These are phyloP conservation scores for Parnassius smintheus DNA, from an alignment of 2,888 invertebrate genomes.

Conservation along the genomic window DNA sequence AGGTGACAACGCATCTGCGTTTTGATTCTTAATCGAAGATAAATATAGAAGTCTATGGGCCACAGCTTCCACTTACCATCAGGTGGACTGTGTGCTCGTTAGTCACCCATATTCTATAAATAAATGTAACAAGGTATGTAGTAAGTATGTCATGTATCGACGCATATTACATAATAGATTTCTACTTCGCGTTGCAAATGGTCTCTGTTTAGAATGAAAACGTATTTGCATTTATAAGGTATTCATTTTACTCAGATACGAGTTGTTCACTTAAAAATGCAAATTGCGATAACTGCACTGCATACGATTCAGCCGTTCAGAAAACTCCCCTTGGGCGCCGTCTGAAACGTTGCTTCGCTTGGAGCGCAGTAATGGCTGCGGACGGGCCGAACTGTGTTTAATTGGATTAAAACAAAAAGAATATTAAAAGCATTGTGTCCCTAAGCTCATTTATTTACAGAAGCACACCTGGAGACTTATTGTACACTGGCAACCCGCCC, in stretches of 20 bases:
- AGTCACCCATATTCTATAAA: no score
- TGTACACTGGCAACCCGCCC: no score
- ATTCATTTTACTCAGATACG: conserved; percentile 22
- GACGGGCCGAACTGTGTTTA: conserved; percentile 8
- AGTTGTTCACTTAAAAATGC: conserved; percentile 25
- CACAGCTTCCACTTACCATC: no score
- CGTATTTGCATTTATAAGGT: conserved; percentile 24
- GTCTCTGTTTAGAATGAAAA: conserved; percentile 10
- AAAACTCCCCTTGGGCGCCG: conserved; percentile 5
- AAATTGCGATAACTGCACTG: conserved; percentile 25
- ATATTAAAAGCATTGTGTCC: background rate
- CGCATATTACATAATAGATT: background rate
- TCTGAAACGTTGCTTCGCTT: conserved; percentile 2
- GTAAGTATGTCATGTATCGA: no score
- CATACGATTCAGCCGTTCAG: conserved; percentile 12
- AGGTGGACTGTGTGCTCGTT: no score
- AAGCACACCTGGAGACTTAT: no score
- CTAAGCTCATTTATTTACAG: no score
- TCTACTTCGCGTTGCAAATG: background rate
- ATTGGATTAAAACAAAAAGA: conserved; percentile 16
- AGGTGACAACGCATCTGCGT: no score
- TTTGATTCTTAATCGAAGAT: no score
- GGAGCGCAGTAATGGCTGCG: background rate
- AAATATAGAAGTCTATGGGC: no score
- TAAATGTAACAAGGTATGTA: no score